These are phyloP conservation scores for Alcedo atthis DNA, from an alignment of 2,797 vertebrate genomes.

Conservation along the genomic window DNA sequence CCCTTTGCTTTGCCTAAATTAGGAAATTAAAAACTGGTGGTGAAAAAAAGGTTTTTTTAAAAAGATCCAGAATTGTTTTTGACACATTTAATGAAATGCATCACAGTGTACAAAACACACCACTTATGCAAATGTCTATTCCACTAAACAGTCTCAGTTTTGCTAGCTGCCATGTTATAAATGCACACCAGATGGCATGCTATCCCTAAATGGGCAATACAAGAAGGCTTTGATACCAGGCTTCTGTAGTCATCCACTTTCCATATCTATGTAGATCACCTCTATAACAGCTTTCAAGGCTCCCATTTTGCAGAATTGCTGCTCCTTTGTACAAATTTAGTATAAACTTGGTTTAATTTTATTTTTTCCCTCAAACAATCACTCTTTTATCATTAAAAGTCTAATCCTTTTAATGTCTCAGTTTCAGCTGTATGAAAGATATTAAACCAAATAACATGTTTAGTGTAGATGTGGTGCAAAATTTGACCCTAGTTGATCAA, in stretches of 20 bases:
- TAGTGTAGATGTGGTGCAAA: neutral
- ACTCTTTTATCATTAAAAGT: neutral
- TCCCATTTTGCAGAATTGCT: neutral
- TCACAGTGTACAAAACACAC: neutral
- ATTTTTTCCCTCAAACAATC: neutral
- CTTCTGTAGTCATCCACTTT: neutral
- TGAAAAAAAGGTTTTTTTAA: neutral
- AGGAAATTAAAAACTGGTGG: neutral
- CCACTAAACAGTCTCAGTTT: neutral
- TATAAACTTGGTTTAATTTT: neutral
- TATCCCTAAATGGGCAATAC: neutral
- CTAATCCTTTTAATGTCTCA: neutral
- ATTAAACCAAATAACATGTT: neutral
- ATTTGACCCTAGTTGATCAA: neutral
- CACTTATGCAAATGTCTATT: neutral
- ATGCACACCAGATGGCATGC: constrained; percentile 5
- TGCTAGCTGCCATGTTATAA: neutral
- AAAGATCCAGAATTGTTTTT: neutral
- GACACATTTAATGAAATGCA: fast-evolving
- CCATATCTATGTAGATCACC: neutral
- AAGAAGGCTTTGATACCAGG: neutral
- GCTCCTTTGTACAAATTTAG: neutral
- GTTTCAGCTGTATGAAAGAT: neutral
- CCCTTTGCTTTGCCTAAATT: neutral
- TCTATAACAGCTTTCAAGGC: neutral